phyloP scores from a whole-genome alignment of 2,797 vertebrate species.

The Potorous gilbertii region DNA sequence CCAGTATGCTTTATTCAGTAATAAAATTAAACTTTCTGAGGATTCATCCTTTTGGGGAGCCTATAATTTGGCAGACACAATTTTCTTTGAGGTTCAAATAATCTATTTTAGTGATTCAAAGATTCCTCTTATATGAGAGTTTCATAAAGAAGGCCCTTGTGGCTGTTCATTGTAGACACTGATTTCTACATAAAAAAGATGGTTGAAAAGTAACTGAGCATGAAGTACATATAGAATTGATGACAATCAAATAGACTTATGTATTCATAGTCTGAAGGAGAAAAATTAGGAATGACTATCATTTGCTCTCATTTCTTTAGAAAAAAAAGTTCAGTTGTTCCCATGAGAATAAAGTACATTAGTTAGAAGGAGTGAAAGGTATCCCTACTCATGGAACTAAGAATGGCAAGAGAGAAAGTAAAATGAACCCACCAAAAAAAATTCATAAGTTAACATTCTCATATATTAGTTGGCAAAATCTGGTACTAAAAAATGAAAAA shows the following conservation, averaged over 20 bases:
- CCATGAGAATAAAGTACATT: neutral
- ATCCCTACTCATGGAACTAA: neutral
- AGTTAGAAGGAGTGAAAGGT: neutral
- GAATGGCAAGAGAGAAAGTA: neutral
- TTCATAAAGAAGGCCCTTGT: constrained; percentile 12
- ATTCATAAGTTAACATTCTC: constrained; percentile 6
- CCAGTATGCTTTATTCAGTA: constrained; percentile 42
- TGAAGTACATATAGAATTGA: neutral
- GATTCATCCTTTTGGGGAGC: neutral
- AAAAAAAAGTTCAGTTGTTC: neutral
- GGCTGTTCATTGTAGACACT: neutral
- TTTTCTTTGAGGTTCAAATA: constrained; percentile 62
- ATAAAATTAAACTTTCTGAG: constrained; percentile 48
- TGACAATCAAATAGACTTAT: neutral
- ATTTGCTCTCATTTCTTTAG: neutral
- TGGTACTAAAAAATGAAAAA: neutral
- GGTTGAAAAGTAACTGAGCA: neutral
- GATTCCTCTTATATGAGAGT: constrained; percentile 1
- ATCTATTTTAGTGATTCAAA: constrained; percentile 57
- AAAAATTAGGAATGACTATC: neutral
- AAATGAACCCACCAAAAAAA: neutral
- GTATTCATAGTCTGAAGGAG: constrained; percentile 5
- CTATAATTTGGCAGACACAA: constrained; percentile 16
- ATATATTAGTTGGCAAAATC: constrained; percentile 11
- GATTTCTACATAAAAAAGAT: neutral